Evolutionary conservation across 2,113 vertebrate species (phyloP), one percentile per base, ranked within the genome.

Genomic region (Steatornis caripensis): DNA sequence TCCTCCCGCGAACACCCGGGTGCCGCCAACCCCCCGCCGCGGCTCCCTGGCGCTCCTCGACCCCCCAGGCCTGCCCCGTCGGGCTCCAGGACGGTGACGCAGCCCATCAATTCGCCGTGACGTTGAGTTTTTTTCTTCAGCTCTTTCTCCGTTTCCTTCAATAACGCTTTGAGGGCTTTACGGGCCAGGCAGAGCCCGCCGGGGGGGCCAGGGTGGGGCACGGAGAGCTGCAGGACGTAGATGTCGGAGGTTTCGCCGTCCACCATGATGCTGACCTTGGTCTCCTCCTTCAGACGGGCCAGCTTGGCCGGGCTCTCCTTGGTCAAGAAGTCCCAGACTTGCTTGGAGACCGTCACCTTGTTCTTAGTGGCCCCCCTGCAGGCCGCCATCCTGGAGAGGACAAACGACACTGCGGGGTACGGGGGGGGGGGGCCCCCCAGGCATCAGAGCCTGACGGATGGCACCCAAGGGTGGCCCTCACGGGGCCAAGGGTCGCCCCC

Each of bases 211-310:
- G 96, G 84, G 71, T 96, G 96, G 0, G 97, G 97, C 86, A 98
- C 96, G 7, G 98, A 98, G 75, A 99, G 99, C 95, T 99, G 98
- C 92, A 99, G 98, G 21, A 99, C 98, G 12, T 99, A 99, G 98
- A 99, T 99, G 95, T 99, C 99, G 15, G 99, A 99, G 58, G 98
- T 98, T 93, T 99, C 99, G n/a, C 99, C 99, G 49, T 99, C 98
- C 75, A 99, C 99, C 92, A 99, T 98, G 75, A 99, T 99, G 45
- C 98, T 98, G 93, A 99, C 99, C 72, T 98, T 98, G 94, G 99
- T 98, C 97, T 99, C 99, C 96, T 98, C 98, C 97, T 99, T 98
- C 94, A 99, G 99, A 94, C 99, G 99, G 61, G 98, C 98, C 97
- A 99, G 98, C 97, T 99, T 98, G 93, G 99, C 79, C 5, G 90